A percentile compares a stretch with the other conserved stretches of the same genome.
These are phyloP conservation scores for Xyrauchen texanus DNA, from an alignment of 2,113 vertebrate species.

Conservation along the genomic window DNA sequence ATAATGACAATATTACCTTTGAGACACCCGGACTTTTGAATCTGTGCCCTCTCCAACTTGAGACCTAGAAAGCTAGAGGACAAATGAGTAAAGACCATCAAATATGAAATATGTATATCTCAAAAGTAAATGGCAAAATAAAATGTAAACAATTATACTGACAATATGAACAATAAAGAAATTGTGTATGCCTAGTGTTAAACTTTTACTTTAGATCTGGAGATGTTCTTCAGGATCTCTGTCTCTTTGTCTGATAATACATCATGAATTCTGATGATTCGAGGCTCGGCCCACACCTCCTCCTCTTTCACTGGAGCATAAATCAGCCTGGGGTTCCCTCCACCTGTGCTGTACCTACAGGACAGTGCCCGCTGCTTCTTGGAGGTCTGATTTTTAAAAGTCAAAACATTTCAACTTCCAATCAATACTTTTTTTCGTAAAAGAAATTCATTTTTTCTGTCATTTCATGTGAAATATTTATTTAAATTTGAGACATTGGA, in stretches of 20 bases:
- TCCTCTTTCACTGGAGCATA: slow-evolving; percentile 50
- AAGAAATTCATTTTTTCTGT: neutral
- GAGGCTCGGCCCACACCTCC: slow-evolving; percentile 48
- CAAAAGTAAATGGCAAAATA: neutral
- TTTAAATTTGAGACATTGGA: neutral
- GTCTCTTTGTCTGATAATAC: slow-evolving; percentile 45
- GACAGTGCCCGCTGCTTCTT: slow-evolving; percentile 33
- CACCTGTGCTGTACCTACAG: slow-evolving; percentile 50
- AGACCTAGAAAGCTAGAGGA: slow-evolving; percentile 47
- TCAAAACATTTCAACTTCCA: neutral
- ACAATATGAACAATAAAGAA: neutral
- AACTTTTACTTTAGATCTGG: slow-evolving; percentile 32
- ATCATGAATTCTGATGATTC: slow-evolving; percentile 49
- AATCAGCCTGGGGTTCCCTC: slow-evolving; percentile 49
- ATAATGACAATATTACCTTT: slow-evolving; percentile 36
- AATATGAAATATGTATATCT: neutral
- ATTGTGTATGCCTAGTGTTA: neutral
- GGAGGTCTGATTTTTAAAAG: slow-evolving; percentile 31
- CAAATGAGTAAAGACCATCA: neutral
- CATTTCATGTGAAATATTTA: neutral
- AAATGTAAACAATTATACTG: neutral
- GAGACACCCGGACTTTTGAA: slow-evolving; percentile 32
- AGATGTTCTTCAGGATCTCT: slow-evolving; percentile 41
- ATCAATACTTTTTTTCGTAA: neutral
- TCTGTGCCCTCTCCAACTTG: neutral